A percentile compares a stretch with the other conserved stretches of the same genome.
phyloP scores from a whole-genome alignment of 2,797 vertebrate genomes.

The Tapirus indicus region DNA sequence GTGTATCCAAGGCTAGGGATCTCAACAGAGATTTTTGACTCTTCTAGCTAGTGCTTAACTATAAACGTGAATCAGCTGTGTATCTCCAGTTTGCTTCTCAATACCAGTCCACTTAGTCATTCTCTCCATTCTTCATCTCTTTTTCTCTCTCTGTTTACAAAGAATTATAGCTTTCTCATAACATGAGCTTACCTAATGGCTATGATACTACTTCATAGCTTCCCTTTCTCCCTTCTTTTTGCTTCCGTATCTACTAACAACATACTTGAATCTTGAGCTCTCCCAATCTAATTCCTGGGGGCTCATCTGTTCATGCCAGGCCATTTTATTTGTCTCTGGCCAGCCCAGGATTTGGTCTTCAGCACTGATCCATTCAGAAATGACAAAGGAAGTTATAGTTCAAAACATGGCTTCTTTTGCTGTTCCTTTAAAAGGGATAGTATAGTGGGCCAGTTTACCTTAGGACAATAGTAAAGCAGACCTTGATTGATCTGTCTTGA shows the following conservation, averaged over 20 bases:
- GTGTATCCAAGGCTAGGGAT: not conserved
- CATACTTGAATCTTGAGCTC: not conserved
- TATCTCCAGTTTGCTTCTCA: not conserved
- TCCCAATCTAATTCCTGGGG: not conserved
- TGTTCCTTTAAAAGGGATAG: not conserved
- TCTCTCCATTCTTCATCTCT: not conserved
- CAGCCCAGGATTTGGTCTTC: not conserved
- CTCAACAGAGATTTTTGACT: not conserved
- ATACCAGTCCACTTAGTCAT: not conserved
- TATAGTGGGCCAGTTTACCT: slow-evolving; percentile 7
- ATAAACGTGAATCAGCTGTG: not conserved
- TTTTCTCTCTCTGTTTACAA: not conserved
- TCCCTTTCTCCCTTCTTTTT: slow-evolving; percentile 10
- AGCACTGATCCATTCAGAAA: not conserved
- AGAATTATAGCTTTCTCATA: not conserved
- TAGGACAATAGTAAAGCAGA: slow-evolving; percentile 22
- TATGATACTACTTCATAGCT: not conserved
- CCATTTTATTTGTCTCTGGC: slow-evolving; percentile 16
- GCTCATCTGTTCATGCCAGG: not conserved
- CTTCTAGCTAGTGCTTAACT: not conserved
- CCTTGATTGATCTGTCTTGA: slow-evolving; percentile 33
- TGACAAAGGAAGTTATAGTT: not conserved
- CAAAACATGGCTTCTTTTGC: not conserved
- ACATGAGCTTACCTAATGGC: not conserved
- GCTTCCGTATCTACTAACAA: not conserved